These are phyloP conservation scores for Drosophila orena DNA, from an alignment of 1,140 invertebrate genomes.

Conservation along the genomic window DNA sequence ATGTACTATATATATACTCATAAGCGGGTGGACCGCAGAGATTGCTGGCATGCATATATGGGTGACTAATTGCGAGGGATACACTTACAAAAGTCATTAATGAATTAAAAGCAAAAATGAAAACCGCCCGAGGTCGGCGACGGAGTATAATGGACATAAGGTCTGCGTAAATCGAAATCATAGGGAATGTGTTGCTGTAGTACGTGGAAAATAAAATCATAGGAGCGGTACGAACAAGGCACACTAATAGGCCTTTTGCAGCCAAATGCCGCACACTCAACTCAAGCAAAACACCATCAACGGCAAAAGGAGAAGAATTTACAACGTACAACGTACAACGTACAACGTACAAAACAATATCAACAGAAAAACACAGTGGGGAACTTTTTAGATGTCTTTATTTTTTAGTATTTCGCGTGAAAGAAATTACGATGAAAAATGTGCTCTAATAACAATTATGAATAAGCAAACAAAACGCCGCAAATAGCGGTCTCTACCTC, in stretches of 20 bases:
- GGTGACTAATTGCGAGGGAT: constrained; percentile 1
- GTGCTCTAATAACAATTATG: constrained; percentile 81
- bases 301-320: constrained; percentile 5
- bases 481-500: constrained; percentile 37
- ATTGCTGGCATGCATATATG: neutral
- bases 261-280: constrained; percentile 70
- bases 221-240: constrained; percentile 53
- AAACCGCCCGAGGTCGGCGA: constrained; percentile 43
- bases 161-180: constrained; percentile 1
- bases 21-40: constrained; percentile 3
- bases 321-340: neutral
- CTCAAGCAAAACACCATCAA: constrained; percentile 51
- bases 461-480: constrained; percentile 74
- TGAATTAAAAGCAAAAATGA: constrained; percentile 33
- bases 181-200: neutral
- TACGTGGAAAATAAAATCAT: constrained; percentile 36
- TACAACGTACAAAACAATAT: constrained; percentile 5
- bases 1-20: neutral
- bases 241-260: constrained; percentile 68
- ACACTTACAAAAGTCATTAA: constrained; percentile 22
- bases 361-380: constrained; percentile 18
- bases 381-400: constrained; percentile 68
- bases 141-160: constrained; percentile 21
- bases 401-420: constrained; percentile 81
- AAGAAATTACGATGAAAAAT: constrained; percentile 80